Evolutionary conservation across 2,888 invertebrate genomes (phyloP), one percentile per base, ranked within the genome.

Genomic region (Oxytorus armatus): DNA sequence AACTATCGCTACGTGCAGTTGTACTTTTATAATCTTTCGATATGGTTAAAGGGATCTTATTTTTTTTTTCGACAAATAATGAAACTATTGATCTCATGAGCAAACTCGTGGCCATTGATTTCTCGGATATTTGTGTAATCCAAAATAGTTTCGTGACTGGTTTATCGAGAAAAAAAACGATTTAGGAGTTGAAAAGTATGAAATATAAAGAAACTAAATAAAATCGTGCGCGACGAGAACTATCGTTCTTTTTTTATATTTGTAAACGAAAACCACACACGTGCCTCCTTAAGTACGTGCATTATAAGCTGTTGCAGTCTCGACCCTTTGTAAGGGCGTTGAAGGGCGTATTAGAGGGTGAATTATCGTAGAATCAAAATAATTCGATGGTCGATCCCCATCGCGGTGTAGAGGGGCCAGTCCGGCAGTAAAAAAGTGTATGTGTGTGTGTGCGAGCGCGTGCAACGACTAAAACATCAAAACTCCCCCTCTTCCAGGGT

Each of bases 281-380:
- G 59, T 18, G 33, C 5, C 29, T 47, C 14, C 51, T 53, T 61
- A 76, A 79, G 66, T 76, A 39, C 49, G 57, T 51, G 66, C 49
- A 66, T 61, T 74, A 76, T 57, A 57, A 57, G 69, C 49, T 36
- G 14, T 47, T 47, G 29, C 25, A 21, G 16, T 42, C 55, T 29
- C 29, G 42, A 8, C 69, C 77, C 75, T 73, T 85, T 83, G 74
- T 66, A 72, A 69, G 76, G 77, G 83, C 82, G 51, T 83, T 82
- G 85, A 85, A 85, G 80, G 82, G 72, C 85, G 87, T 86, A 88
- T 91, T 89, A 89, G 87, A 63, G 88, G 89, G 87, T 87, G 90
- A 91, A 91, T 91, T 91, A 91, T 91, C 91, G 85, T 83, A 86
- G 89, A 91, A 91, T 91, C 89, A 90, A 90, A 91, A 91, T 91